Conservation (phyloP, 2,888 invertebrate genomes). For the Cryptus armator region DNA sequence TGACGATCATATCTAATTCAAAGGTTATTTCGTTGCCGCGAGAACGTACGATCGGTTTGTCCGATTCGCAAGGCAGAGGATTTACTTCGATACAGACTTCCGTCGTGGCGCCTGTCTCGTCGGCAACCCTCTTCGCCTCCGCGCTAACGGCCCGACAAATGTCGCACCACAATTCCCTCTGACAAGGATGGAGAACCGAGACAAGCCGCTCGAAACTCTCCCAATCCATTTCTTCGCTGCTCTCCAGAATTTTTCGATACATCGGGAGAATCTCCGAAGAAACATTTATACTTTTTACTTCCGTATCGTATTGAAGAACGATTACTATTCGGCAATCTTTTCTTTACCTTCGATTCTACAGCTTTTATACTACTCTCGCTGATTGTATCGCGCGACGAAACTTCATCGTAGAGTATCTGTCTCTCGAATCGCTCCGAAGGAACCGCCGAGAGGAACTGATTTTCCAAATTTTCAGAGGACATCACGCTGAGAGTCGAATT, state of each 20-base stretch:
- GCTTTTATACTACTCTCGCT: conserved; percentile 9
- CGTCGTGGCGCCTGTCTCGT: conserved; percentile 66
- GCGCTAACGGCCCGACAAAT: conserved; percentile 74
- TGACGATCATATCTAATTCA: conserved; percentile 76
- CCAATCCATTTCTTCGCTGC: conserved; percentile 75
- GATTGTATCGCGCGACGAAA: conserved; percentile 40
- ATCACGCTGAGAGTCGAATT: conserved; percentile 1
- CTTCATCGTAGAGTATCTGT: conserved; percentile 62
- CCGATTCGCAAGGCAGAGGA: conserved; percentile 53
- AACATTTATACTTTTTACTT: background rate
- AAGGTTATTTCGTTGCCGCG: conserved; percentile 72
- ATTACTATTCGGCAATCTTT: background rate
- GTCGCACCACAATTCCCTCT: conserved; percentile 74
- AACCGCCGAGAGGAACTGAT: conserved; percentile 10
- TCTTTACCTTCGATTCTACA: conserved; percentile 43
- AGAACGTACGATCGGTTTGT: conserved; percentile 32
- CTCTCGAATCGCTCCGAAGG: conserved; percentile 58
- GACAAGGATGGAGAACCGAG: conserved; percentile 71
- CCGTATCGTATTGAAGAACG: background rate
- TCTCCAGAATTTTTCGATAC: conserved; percentile 71
- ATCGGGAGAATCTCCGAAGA: conserved; percentile 43
- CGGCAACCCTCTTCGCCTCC: conserved; percentile 70
- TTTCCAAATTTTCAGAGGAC: conserved; percentile 28
- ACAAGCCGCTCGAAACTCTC: conserved; percentile 72
- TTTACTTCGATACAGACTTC: conserved; percentile 78